Base-by-base conservation (phyloP, 2,888 invertebrate genomes). In the Caenorhabditis zanzibari region DNA sequence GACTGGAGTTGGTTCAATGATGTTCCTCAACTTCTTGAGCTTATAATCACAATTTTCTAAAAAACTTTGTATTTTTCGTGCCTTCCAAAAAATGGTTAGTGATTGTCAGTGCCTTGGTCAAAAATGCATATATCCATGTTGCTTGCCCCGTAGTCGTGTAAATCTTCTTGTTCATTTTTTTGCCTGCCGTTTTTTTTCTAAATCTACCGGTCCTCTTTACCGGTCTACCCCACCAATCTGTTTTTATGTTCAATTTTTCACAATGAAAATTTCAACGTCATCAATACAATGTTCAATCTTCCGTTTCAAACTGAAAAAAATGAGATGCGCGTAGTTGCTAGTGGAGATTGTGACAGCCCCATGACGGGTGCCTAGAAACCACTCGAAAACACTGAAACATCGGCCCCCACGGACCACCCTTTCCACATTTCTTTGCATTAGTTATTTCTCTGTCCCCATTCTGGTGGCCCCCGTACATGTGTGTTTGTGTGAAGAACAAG, bases 1-100 rank as follows among this genome's bases (percentile, higher is more conserved):
- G 14, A 63, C 82, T 14, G 88, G 87, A 61, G 85, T 86, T 5
- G 44, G 69, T 10, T 59, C 82, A 16, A 88, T 88, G 88, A 61
- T 82, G 0, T 68, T 81, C n/a, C 64, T 88, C 47, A 88, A 82
- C 56, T 49, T 52, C 32, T 22, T 74, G 16, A 35, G 69, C 35
- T 71, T 69, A 32, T 75, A 66, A 63, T 14, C 22, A 16, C 28
- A 44, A 38, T 72, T 16, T 54, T n/a, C n/a, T n/a, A n/a, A 38
- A 32, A 19, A 22, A 49, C 28, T 44, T 52, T 52, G 68, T 76
- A 69, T 9, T 69, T 69, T 58, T 6, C 26, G 35, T 75, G 54
- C 58, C 44, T 75, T 76, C 58, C 28, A 58, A 72, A 38, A n/a
- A 71, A 79, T 79, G 79, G 79, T 79, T 79, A 79, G 79, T 80